Evolutionary conservation across 2,113 vertebrate genomes (phyloP).

Genomic region (Buteo buteo): DNA sequence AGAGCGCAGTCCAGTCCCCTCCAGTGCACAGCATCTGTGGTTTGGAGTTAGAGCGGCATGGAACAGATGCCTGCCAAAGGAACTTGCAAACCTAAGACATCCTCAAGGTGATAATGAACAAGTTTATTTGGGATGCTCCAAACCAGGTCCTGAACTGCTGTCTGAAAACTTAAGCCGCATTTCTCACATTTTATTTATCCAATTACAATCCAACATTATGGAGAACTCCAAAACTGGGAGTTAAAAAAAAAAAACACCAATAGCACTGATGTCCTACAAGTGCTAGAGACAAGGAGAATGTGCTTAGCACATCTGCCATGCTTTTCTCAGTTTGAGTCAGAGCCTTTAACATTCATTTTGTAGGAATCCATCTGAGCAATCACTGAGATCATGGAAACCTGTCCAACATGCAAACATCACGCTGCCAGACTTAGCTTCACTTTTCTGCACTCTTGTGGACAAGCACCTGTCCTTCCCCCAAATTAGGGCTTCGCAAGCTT

Average conservation of each 20-base stretch:
- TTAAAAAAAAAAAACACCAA: neutral
- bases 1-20: neutral
- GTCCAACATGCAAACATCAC: neutral
- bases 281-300: neutral
- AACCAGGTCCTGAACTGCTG: neutral
- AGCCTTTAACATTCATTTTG: neutral
- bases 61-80: neutral
- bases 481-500: neutral
- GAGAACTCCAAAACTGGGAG: neutral
- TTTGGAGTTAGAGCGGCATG: rapidly evolving
- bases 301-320: neutral
- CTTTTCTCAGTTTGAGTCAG: neutral
- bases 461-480: neutral
- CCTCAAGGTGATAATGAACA: rapidly evolving
- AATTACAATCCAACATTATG: neutral
- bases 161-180: neutral
- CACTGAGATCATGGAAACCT: neutral
- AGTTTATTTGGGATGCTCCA: neutral
- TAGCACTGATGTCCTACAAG: neutral
- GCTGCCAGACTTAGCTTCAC: neutral
- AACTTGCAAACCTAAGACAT: neutral
- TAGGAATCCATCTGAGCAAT: neutral
- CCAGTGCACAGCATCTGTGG: neutral
- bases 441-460: neutral
- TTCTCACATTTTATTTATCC: neutral